A percentile compares a stretch with the other conserved stretches of the same genome.
phyloP scores from a whole-genome alignment of 2,888 invertebrate genomes.

The Mylabris sibirica region DNA sequence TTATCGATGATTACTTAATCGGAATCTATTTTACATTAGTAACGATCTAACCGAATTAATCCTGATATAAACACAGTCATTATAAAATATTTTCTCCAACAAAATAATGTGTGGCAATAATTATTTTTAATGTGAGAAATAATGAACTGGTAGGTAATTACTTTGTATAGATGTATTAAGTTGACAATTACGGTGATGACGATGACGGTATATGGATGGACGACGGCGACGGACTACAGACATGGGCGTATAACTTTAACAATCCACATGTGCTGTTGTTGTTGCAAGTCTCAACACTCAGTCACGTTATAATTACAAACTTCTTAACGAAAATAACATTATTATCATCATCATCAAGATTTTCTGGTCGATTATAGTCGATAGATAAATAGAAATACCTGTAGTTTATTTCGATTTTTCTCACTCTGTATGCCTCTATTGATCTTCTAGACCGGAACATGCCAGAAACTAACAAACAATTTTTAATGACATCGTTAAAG shows the following conservation, averaged over 20 bases:
- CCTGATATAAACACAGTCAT: not conserved
- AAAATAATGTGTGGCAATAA: not conserved
- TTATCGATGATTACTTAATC: no score
- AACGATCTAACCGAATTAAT: not conserved
- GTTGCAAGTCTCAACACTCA: not conserved
- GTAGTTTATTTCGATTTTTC: not conserved
- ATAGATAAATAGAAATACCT: not conserved
- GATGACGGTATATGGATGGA: not conserved
- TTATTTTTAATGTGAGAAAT: slow-evolving; percentile 2
- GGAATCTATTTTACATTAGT: no score
- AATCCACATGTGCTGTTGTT: not conserved
- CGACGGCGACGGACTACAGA: not conserved
- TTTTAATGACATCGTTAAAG: slow-evolving; percentile 52
- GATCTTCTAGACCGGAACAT: slow-evolving; percentile 51
- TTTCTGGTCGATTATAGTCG: not conserved
- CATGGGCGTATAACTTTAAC: not conserved
- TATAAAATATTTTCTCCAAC: not conserved
- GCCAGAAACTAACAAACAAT: slow-evolving; percentile 53
- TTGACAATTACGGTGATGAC: not conserved
- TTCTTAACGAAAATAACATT: not conserved
- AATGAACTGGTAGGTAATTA: not conserved
- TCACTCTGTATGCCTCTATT: not conserved
- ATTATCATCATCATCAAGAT: not conserved
- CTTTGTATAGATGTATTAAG: not conserved
- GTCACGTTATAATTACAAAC: not conserved